phyloP scores from a whole-genome alignment of 2,113 vertebrate species.

The Gambusia affinis region DNA sequence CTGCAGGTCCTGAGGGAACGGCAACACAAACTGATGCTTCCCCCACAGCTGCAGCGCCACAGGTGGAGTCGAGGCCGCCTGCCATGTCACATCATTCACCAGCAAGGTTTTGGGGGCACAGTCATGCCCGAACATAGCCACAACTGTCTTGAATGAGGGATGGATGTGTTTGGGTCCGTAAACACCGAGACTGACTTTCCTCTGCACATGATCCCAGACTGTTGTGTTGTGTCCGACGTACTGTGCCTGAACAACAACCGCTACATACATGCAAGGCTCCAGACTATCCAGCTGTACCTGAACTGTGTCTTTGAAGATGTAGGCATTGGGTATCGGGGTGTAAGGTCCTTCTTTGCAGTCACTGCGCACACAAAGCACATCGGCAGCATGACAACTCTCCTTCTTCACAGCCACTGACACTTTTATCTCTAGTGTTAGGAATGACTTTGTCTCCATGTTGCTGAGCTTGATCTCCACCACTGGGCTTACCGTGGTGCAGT shows the following conservation, averaged over 20 bases:
- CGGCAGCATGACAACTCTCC: conserved; percentile 82
- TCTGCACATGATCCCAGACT: conserved; percentile 92
- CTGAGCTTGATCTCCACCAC: conserved; percentile 94
- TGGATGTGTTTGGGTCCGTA: conserved; percentile 97
- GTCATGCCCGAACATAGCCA: conserved; percentile 95
- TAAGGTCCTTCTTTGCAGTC: conserved; percentile 92
- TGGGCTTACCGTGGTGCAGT: conserved; percentile 88
- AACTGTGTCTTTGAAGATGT: conserved; percentile 88
- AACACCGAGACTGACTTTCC: conserved; percentile 89
- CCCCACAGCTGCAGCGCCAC: conserved; percentile 96
- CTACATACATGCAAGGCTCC: conserved; percentile 94
- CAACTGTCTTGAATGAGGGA: conserved; percentile 93
- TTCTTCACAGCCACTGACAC: conserved; percentile 84
- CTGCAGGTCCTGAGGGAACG: conserved; percentile 89
- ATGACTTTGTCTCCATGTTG: conserved; percentile 91
- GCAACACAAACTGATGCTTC: conserved; percentile 89
- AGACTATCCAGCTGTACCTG: conserved; percentile 91
- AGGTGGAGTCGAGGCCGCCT: conserved; percentile 78
- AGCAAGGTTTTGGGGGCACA: conserved; percentile 91
- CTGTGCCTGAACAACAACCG: conserved; percentile 84
- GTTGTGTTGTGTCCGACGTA: conserved; percentile 83
- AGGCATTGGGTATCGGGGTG: conserved; percentile 78
- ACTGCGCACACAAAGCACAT: conserved; percentile 88
- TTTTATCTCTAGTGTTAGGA: conserved; percentile 89
- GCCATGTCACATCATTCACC: conserved; percentile 86